Base-by-base conservation (phyloP, 2,113 vertebrate genomes). In the Electrona antarctica region DNA sequence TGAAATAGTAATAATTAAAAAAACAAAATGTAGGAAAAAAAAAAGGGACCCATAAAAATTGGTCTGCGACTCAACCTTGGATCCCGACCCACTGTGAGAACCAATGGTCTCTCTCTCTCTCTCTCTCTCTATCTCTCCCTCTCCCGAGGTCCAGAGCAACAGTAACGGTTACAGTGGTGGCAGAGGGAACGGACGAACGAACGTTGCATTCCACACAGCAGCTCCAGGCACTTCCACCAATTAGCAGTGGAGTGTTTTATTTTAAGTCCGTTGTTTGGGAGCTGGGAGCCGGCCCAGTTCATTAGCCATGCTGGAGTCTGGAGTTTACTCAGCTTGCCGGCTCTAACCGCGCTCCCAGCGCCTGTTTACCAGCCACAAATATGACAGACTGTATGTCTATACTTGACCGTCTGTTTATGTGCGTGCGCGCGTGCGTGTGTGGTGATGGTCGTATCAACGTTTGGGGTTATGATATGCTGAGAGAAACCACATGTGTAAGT, bases 211-310 rank as follows among this genome's bases (percentile, higher is more conserved):
- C 88, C 92, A 88, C 87, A 85, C 83, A 52, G 79, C 82, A 71
- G 83, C 84, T 86, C 81, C 90, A 88, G 87, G 87, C 88, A 76
- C 85, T 79, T 82, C 73, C 68, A 84, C 89, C 91, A 92, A 92
- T 93, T 93, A 93, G 91, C 92, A 81, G 82, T 78, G 83, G 83
- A 89, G 87, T 90, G 90, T 90, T 92, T 92, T 92, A 82, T 92
- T 92, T 21, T 90, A 87, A 88, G 85, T 84, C 83, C 88, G 89
- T 87, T 87, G 89, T 86, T 41, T 88, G 86, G 86, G 10, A 75
- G 84, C 89, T 91, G 89, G 90, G 90, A 90, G 84, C 82, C 81
- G 74, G 84, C 88, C 88, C 86, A 89, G 79, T 89, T 91, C 89
- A 92, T 91, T 89, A 92, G 87, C 84, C 85, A 73, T 85, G 81